Evolutionary conservation across 2,888 invertebrate species (phyloP), one percentile per base, ranked within the genome.

Genomic region (Auanema freiburgensis): DNA sequence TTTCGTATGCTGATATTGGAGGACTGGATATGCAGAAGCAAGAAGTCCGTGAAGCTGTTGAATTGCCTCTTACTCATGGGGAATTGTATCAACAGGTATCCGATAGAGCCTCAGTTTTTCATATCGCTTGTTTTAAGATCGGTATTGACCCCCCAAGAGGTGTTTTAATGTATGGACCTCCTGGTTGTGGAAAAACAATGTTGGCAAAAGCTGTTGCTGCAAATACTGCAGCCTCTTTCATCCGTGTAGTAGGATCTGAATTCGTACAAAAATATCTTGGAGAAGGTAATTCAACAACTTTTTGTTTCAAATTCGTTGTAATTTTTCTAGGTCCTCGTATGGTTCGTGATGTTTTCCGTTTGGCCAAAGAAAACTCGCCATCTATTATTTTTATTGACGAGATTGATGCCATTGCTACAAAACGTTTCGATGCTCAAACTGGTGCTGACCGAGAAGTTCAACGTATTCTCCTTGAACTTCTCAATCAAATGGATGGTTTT

Each of bases 1-100:
- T 98, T 8, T 90, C 91, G 67, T 99, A 98, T 85, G 90, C 92
- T 5, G 98, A 98, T 83, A 98, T 98, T 83, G 98, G 98, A 85
- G 98, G 98, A 42, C 92, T 98, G 92, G 98, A 99, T 85, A 94
- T 97, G 88, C 98, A 99, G 85, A 98, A 98, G 83, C 98, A 99
- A 84, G 98, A 99, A 86, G 97, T 98, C 8, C 67, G 81, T n/a
- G 98, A 98, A 86, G 98, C 98, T 5, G 98, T 98, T 0, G 98
- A 98, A 85, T 86, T 98, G 67, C 98, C 98, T 0, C 87, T 98
- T 18, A 98, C 97, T 18, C 98, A 99, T 85, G 96, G 96, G 83
- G 98, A 98, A 85, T 87, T 98, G 49, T 98, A 98, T 86, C 91
- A 97, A 85, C 97, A 98, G 74, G 79, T 75, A 24, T 21, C 33